A percentile compares a stretch with the other conserved stretches of the same genome.
These are phyloP conservation scores for Lepidurus apus DNA, from an alignment of 1,140 invertebrate species.

Conservation along the genomic window DNA sequence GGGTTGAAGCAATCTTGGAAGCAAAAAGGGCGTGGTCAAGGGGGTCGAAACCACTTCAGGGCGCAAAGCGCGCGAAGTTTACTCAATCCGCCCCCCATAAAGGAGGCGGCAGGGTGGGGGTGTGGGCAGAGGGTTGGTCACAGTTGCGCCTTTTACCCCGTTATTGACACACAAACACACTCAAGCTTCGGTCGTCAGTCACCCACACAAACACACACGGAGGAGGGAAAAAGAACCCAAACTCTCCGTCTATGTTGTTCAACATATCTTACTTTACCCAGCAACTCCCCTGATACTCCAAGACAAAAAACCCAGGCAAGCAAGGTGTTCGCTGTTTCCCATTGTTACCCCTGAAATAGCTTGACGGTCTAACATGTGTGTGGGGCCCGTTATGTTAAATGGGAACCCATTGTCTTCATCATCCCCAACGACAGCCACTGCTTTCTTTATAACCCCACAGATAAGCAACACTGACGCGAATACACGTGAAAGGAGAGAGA, in stretches of 20 bases:
- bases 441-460: neutral
- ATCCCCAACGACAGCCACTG: neutral
- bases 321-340: neutral
- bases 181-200: neutral
- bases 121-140: neutral
- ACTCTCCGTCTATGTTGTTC: neutral
- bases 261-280: neutral
- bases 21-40: too few relatives aligned
- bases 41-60: too few relatives aligned
- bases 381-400: neutral
- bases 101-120: too few relatives aligned
- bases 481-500: neutral
- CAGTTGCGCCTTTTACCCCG: neutral
- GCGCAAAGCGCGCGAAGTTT: too few relatives aligned
- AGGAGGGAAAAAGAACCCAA: too few relatives aligned
- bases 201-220: too few relatives aligned
- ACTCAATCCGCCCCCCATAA: too few relatives aligned
- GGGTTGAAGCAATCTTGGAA: too few relatives aligned
- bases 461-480: too few relatives aligned
- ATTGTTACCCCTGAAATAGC: neutral
- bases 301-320: neutral
- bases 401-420: neutral
- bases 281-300: neutral
- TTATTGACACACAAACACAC: conserved; percentile 1
- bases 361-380: neutral